Evolutionary conservation across 2,888 invertebrate species (phyloP).

Genomic region (Drosophila formosana): DNA sequence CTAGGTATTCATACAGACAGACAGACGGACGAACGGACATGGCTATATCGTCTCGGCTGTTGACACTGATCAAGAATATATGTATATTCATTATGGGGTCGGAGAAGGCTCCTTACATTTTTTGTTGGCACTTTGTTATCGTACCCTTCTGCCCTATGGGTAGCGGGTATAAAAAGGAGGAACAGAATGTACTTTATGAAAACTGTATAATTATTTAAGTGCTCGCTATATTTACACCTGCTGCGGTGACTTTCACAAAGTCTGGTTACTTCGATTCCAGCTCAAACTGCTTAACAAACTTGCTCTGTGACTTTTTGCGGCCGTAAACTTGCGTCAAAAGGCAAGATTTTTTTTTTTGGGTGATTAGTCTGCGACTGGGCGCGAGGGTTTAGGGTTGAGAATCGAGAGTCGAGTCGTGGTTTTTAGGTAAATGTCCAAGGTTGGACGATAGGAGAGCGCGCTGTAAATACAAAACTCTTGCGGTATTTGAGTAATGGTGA

Average conservation of each 20-base stretch:
- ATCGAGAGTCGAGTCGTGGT: background rate
- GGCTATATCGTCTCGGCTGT: too few relatives aligned
- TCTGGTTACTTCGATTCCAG: background rate
- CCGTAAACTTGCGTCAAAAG: constrained; percentile 44
- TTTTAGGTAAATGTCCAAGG: constrained; percentile 18
- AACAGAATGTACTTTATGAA: constrained; percentile 7
- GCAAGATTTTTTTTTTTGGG: constrained; percentile 30
- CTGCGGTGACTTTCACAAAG: constrained; percentile 10
- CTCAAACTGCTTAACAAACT: constrained; percentile 14
- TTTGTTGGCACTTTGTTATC: too few relatives aligned
- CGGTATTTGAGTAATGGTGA: constrained; percentile 62
- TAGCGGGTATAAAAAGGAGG: background rate
- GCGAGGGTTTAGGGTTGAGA: background rate
- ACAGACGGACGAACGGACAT: too few relatives aligned
- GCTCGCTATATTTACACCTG: constrained; percentile 50
- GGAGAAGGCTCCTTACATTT: too few relatives aligned
- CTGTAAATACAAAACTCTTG: constrained; percentile 55
- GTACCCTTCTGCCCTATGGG: too few relatives aligned
- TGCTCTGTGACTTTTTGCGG: constrained; percentile 20
- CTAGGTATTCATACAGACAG: too few relatives aligned
- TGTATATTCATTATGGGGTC: too few relatives aligned
- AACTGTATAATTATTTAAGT: constrained; percentile 34
- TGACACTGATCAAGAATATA: too few relatives aligned
- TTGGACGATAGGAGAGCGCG: constrained; percentile 16
- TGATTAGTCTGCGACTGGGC: background rate